A percentile compares a stretch with the other conserved stretches of the same genome.
These are phyloP conservation scores for Alexandromys oeconomus DNA, from an alignment of 2,797 vertebrate genomes.

Conservation along the genomic window DNA sequence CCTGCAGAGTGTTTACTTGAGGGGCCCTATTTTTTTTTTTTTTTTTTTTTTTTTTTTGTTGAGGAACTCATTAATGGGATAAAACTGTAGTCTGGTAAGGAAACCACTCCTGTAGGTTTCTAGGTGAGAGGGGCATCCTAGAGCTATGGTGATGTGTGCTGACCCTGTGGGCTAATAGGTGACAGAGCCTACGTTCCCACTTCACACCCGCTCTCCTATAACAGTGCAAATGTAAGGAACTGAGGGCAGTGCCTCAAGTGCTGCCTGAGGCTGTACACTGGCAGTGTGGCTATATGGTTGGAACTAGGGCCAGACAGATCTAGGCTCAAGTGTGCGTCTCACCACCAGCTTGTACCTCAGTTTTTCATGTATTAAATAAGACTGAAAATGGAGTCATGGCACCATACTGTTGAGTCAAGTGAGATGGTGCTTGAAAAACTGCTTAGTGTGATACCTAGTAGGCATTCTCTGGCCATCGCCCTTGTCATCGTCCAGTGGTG, in stretches of 20 bases:
- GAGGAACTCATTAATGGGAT: not conserved
- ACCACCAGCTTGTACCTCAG: not conserved
- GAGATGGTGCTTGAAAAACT: not conserved
- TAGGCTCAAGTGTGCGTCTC: not conserved
- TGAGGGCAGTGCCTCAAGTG: not conserved
- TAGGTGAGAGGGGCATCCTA: not conserved
- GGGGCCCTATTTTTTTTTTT: too few species aligned
- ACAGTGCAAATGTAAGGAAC: not conserved
- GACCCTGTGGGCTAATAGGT: not conserved
- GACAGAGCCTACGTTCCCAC: not conserved
- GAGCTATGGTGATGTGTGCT: not conserved
- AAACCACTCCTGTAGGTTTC: not conserved
- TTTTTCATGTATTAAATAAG: constrained; percentile 41
- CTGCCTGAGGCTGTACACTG: not conserved
- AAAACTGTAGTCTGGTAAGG: not conserved
- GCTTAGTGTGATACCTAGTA: not conserved
- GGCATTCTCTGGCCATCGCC: not conserved
- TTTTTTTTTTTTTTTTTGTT: not conserved
- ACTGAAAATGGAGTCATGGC: not conserved
- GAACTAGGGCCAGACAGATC: not conserved
- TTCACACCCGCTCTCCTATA: not conserved
- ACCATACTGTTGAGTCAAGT: not conserved
- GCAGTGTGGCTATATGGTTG: not conserved
- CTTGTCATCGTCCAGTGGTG: not conserved
- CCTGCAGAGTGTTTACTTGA: not conserved